Base-by-base conservation (phyloP, 2,797 vertebrate species). In the Darevskia mixta region DNA sequence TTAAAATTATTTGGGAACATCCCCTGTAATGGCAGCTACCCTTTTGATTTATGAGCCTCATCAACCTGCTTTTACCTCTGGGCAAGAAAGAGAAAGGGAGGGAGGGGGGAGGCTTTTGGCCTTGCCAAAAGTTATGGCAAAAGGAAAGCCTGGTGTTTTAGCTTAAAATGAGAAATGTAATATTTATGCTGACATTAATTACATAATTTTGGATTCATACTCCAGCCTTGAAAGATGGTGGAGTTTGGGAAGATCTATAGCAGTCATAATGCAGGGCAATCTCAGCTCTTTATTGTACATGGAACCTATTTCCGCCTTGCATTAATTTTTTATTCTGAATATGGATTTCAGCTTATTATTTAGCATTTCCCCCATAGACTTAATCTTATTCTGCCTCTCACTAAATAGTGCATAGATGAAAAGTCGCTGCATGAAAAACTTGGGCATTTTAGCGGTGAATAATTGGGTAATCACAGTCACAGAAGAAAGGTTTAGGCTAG, bases 291-390 rank as follows among this genome's bases (percentile, higher is more conserved):
- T 92, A 96, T 96, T 95, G 95, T 94, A 90, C 79, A 75, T 2
- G 32, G 83, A 92, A 80, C 92, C 85, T 81, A 92, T 95, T 96
- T 96, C 95, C 88, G 94, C 61, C 10, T 38, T 41, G 66, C 88
- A 95, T 97, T 92, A 97, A 97, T 97, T 96, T 97, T 97, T 97
- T 92, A 97, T 96, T 82, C 90, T 79, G 91, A 95, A 90, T 95
- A 94, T 0, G 0, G 89, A 93, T 94, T 93, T 92, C 88, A 81
- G 89, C 84, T 84, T 90, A 84, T 91, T 95, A 92, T 93, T 95
- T 92, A 92, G 88, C 82, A 93, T 82, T 94, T 92, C 71, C 76
- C 92, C 45, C 72, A 82, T 1, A 86, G 80, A 77, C 67, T 49
- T 35, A 17, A 69, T 72, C 88, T 87, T 90, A 64, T 91, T 85